Evolutionary conservation across 1,140 invertebrate genomes (phyloP), one percentile per base, ranked within the genome.

Genomic region (Drosophila pruinosa): DNA sequence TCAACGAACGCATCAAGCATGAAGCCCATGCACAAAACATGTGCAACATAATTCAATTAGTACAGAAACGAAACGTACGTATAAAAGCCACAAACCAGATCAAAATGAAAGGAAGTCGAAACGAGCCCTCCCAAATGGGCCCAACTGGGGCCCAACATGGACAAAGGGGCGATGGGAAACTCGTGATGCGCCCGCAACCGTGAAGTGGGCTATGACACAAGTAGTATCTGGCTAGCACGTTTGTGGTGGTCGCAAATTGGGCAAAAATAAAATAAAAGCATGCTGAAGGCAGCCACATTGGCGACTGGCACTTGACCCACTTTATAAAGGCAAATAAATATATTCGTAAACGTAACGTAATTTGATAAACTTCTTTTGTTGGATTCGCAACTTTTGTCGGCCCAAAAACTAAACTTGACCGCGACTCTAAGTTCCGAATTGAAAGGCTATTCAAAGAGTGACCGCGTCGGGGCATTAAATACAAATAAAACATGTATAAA

Each of bases 21-120:
- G 77, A 85, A 81, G 76, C 39, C 15, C 47, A 43, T 17, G 17
- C 59, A 45, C 48, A 64, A 58, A 65, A 83, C 73, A 62, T 68
- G 77, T 81, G 73, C 82, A 86, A 86, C 81, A 85, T 85, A 86
- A 85, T 86, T 85, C 81, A 86, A 85, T 85, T 86, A 86, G 81
- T 77, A 54, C 47, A 39, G 34, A 61, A 56, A n/a, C n/a, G 31
- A 12, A 8, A 28, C 26, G 26, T 28, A 58, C 62, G 43, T 41
- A 50, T 28, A 31, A 61, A 61, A 61, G 31, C n/a, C 26, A 14
- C 19, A 57, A 74, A 39, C 47, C 22, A 50, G 28, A 65, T 58
- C 52, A 62, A 59, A 43, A 21, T 59, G 69, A 62, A 73, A 75
- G 62, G 72, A 75, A 86, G 77, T 81, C 64, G 64, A 43, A 75